Conservation (phyloP, 2,888 invertebrate genomes). For the Chesias legatella region DNA sequence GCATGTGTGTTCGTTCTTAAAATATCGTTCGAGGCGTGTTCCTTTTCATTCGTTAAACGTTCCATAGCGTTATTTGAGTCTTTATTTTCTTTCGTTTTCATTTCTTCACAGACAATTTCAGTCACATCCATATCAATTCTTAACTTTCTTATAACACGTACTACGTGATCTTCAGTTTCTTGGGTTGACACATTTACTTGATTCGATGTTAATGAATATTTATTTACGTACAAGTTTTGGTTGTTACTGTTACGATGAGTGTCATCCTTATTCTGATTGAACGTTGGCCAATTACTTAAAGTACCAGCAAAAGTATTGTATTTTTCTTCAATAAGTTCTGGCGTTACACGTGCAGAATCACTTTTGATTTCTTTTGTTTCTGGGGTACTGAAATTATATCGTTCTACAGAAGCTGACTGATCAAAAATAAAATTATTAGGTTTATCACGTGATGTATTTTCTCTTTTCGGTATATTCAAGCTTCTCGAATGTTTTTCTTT, state of each 20-base stretch:
- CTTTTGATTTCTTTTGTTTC: constrained; percentile 2
- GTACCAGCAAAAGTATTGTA: neutral
- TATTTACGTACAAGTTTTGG: constrained; percentile 32
- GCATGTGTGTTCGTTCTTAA: too few species aligned
- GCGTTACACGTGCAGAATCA: neutral
- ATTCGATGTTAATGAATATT: constrained; percentile 44
- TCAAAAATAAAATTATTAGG: too few species aligned
- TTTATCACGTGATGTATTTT: too few species aligned
- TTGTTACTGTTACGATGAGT: neutral
- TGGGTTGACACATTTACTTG: constrained; percentile 47
- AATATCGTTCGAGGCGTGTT: neutral
- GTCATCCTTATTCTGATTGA: neutral
- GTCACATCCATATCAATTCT: constrained; percentile 59
- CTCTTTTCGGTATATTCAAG: too few species aligned
- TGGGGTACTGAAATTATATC: neutral
- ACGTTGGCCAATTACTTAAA: neutral
- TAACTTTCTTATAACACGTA: constrained; percentile 51
- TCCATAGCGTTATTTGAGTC: constrained; percentile 1
- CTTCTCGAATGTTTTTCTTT: too few species aligned
- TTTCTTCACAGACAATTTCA: constrained; percentile 35
- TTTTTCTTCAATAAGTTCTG: neutral
- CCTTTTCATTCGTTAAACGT: neutral
- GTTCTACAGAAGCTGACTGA: neutral
- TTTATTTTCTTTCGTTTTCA: constrained; percentile 1
- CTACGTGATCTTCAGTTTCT: constrained; percentile 34